Conservation (phyloP, 2,797 vertebrate genomes). For the Hyperoplus lanceolatus region DNA sequence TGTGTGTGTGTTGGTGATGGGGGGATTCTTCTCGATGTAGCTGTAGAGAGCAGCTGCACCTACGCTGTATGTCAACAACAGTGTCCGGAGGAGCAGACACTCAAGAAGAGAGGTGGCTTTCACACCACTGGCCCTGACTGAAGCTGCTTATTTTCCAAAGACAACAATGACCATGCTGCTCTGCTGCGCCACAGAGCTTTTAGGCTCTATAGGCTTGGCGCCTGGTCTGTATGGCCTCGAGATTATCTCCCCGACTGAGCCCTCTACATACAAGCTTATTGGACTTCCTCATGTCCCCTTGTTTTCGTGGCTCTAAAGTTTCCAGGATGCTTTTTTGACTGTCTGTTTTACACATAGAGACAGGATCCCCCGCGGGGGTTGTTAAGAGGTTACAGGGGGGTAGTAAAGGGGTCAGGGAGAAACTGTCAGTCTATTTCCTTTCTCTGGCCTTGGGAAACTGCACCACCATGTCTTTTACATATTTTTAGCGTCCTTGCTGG, state of each 20-base stretch:
- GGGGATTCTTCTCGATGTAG: slow-evolving; percentile 55
- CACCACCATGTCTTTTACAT: slow-evolving; percentile 82
- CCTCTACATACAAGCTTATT: slow-evolving; percentile 78
- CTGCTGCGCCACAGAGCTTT: slow-evolving; percentile 54
- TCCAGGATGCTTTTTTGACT: slow-evolving; percentile 86
- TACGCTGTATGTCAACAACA: slow-evolving; percentile 83
- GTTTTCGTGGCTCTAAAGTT: slow-evolving; percentile 79
- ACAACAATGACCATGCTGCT: slow-evolving; percentile 77
- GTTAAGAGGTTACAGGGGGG: slow-evolving; percentile 82
- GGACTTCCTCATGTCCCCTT: slow-evolving; percentile 78
- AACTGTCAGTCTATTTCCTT: slow-evolving; percentile 89
- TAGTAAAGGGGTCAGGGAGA: slow-evolving; percentile 86
- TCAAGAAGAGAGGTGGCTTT: slow-evolving; percentile 81
- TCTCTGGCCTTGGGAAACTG: slow-evolving; percentile 88
- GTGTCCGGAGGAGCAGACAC: slow-evolving; percentile 76
- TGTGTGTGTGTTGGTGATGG: slow-evolving; percentile 22
- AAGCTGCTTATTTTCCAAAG: slow-evolving; percentile 77
- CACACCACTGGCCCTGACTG: slow-evolving; percentile 72
- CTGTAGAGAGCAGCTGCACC: slow-evolving; percentile 78
- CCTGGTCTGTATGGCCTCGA: slow-evolving; percentile 81
- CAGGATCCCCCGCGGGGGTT: slow-evolving; percentile 83
- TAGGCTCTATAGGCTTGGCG: slow-evolving; percentile 69
- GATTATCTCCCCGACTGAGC: slow-evolving; percentile 80
- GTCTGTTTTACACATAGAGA: slow-evolving; percentile 90
- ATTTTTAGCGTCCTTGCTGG: slow-evolving; percentile 81